These are phyloP conservation scores for Chironomus tepperi DNA, from an alignment of 1,140 invertebrate species.

Conservation along the genomic window DNA sequence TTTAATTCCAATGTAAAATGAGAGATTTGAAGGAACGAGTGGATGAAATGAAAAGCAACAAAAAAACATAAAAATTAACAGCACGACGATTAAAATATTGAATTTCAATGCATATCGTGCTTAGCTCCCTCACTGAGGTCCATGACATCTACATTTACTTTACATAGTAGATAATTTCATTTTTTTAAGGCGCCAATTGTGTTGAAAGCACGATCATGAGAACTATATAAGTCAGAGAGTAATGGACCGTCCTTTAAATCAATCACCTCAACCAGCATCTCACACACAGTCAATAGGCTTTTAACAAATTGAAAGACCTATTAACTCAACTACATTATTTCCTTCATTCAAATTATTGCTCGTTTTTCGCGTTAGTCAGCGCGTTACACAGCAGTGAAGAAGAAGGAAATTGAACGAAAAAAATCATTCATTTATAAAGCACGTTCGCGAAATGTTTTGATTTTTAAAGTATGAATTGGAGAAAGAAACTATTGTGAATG, in stretches of 20 bases:
- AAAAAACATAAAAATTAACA: constrained; percentile 14
- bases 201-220: constrained; percentile 12
- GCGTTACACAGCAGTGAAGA: too few relatives aligned
- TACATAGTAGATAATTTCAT: too few relatives aligned
- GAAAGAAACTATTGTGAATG: too few relatives aligned
- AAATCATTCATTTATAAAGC: too few relatives aligned
- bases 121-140: neutral
- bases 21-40: too few relatives aligned
- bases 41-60: neutral
- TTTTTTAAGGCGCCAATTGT: neutral
- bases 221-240: neutral
- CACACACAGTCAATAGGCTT: neutral
- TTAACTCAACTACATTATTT: too few relatives aligned
- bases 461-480: too few relatives aligned
- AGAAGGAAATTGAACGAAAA: too few relatives aligned
- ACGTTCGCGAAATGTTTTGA: too few relatives aligned
- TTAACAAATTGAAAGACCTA: neutral
- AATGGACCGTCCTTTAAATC: constrained; percentile 7
- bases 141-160: neutral
- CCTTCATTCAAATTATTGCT: too few relatives aligned
- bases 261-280: constrained; percentile 4
- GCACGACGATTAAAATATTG: constrained; percentile 12
- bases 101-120: neutral
- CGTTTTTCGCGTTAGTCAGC: too few relatives aligned
- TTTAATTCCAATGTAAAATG: neutral